Conservation (phyloP, 1,140 invertebrate species). For the Zaprionus davidi region DNA sequence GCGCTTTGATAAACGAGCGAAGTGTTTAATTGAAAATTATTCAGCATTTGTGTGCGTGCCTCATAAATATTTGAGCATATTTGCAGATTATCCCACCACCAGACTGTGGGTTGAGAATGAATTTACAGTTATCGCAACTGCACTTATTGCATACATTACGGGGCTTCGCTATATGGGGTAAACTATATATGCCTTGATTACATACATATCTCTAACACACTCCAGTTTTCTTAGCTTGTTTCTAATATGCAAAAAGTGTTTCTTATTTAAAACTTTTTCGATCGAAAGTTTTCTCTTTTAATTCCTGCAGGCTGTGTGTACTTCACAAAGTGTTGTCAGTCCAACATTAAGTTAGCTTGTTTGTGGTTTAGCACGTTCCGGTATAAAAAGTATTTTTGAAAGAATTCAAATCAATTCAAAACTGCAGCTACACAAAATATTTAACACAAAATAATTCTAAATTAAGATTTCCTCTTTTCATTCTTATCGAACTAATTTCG, state of each 20-base stretch:
- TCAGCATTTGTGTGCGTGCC: background rate
- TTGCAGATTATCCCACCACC: background rate
- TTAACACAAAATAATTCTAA: too few relatives aligned
- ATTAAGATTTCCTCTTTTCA: too few relatives aligned
- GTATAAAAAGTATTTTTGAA: background rate
- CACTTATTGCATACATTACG: background rate
- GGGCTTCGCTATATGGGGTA: too few relatives aligned
- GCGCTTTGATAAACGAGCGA: slow-evolving; percentile 8
- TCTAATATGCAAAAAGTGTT: background rate
- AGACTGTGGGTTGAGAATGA: background rate
- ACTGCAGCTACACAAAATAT: too few relatives aligned
- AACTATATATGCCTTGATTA: background rate
- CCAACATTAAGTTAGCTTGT: background rate
- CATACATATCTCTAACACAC: background rate
- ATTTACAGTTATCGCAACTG: background rate
- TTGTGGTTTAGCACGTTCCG: background rate
- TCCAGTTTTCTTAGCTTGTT: background rate
- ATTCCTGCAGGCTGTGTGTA: background rate
- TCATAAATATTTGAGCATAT: slow-evolving; percentile 5
- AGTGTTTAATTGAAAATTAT: slow-evolving; percentile 19
- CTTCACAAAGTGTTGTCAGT: background rate
- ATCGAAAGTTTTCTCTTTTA: slow-evolving; percentile 5
- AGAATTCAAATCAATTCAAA: background rate
- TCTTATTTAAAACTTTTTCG: background rate
- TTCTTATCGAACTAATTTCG: too few relatives aligned